Evolutionary conservation across 1,140 invertebrate species (phyloP).

Genomic region (Pygmarrhopalites habei): DNA sequence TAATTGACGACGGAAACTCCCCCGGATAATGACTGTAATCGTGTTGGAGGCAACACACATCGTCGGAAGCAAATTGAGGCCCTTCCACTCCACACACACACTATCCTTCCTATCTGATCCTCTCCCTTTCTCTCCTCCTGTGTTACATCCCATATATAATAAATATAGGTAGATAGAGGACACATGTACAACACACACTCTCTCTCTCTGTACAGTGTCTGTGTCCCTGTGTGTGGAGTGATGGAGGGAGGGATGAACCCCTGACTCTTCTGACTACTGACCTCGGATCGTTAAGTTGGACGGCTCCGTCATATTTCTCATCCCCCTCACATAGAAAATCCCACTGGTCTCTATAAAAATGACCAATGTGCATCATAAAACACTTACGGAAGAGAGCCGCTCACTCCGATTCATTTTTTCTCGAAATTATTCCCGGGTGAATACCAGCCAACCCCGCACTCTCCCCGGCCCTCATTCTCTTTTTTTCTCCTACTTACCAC

Average conservation of each 20-base stretch:
- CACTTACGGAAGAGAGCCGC: conserved; percentile 14
- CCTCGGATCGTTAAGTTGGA: conserved; percentile 18
- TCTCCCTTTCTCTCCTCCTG: no score
- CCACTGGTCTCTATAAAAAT: conserved; percentile 22
- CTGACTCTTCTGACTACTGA: conserved; percentile 7
- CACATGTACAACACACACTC: no score
- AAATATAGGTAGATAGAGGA: no score
- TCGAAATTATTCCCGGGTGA: conserved; percentile 19
- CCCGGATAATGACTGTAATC: conserved; percentile 13
- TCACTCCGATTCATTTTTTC: conserved; percentile 17
- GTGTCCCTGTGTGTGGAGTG: no score
- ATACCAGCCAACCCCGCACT: background rate
- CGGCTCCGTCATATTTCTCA: conserved; percentile 14
- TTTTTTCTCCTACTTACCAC: background rate
- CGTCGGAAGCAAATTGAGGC: conserved; percentile 11
- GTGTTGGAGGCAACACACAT: conserved; percentile 11
- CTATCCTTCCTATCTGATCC: no score
- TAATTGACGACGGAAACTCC: conserved; percentile 11
- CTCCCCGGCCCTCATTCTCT: background rate
- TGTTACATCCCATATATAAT: no score
- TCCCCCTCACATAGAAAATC: conserved; percentile 5
- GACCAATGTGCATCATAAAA: conserved; percentile 27
- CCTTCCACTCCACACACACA: background rate
- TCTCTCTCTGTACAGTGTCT: no score
- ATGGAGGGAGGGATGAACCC: no score